Base-by-base conservation (phyloP, 2,797 vertebrate species). In the Poeciliopsis turneri region DNA sequence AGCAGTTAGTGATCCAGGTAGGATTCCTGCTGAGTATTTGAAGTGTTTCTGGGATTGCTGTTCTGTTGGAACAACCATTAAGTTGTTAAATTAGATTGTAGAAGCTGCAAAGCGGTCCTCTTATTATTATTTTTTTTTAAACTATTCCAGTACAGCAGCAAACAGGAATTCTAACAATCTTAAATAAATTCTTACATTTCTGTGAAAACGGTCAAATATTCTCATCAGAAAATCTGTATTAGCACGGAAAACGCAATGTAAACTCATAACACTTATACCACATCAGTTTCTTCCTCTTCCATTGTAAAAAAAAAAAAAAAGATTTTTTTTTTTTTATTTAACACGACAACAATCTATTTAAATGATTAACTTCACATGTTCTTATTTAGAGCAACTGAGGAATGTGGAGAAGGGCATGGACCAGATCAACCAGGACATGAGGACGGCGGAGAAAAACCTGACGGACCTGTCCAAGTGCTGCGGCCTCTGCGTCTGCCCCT, bases 391-490 rank as follows among this genome's bases (percentile, higher is more conserved):
- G 88, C 97, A 99, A 95, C 95, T 99, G 87, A 95, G 84, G 82
- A 93, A 83, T 59, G 96, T 97, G 87, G 97, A 99, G 45, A 95
- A 96, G 85, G 98, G 97, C 89, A 96, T 99, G 97, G 97, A 99
- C 89, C 96, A 98, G 93, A 99, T 99, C 95, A 99, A 99, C 94
- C 95, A 98, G 92, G 98, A 99, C 89, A 98, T 99, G 98, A 96
- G 87, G 84, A 94, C 97, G 90, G 97, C 98, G 45, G 98, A 99
- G 94, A 99, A 97, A 89, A 98, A 98, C 84, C 93, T 99, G 88
- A 99, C 97, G 0, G 98, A 99, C 85, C 97, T 99, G 82, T 97
- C 97, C 79, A 99, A 97, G 86, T 99, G 98, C 89, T 99, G 98
- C 79, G 98, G 98, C 18, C 93, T 99, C 77, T 99, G 98, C 84